Base-by-base conservation (phyloP, 1,140 invertebrate genomes). In the Drosophila ambigua region DNA sequence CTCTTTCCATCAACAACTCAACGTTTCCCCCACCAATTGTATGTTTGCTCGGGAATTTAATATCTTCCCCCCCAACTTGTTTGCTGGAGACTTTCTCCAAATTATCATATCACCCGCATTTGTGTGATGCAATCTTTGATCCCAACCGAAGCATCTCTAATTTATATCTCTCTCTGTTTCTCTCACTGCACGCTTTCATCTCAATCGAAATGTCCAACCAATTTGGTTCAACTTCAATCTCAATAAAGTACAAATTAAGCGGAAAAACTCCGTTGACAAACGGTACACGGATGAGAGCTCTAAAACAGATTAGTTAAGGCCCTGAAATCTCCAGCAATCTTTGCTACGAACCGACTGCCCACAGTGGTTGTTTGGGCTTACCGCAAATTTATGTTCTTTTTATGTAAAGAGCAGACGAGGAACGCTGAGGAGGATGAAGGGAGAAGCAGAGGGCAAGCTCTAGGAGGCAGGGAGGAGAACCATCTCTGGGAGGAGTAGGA, bases 61-160 rank as follows among this genome's bases (percentile, higher is more conserved):
- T 31, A 16, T 45, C 24, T 44, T 77, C 54, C 16, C 53, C 43
- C 2, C n/a, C 35, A 35, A 46, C 31, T 65, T 45, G 46, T 68
- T 68, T 67, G 54, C 63, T 13, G 1, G 23, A 39, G 23, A 43
- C 66, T 68, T 68, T 68, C 62, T 46, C 63, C 44, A 24, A 67
- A 68, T 68, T 68, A 68, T 16, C 63, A 68, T 68, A 68, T 46
- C 66, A 68, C 63, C 66, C 66, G 62, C 66, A 68, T 67, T 48
- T 23, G 7, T 45, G 26, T 67, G 61, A 67, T 20, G 64, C 45
- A 64, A 65, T 35, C 15, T 44, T 26, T 24, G 57, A 48, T 39
- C 9, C 28, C 8, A 8, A 7, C 45, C 57, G 13, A 48, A 39
- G 11, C 11, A 39, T 39, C 35, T 39, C 35, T 39, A 39, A 39